Conservation (phyloP, 2,113 vertebrate species). For the Sinosuthora webbiana region DNA sequence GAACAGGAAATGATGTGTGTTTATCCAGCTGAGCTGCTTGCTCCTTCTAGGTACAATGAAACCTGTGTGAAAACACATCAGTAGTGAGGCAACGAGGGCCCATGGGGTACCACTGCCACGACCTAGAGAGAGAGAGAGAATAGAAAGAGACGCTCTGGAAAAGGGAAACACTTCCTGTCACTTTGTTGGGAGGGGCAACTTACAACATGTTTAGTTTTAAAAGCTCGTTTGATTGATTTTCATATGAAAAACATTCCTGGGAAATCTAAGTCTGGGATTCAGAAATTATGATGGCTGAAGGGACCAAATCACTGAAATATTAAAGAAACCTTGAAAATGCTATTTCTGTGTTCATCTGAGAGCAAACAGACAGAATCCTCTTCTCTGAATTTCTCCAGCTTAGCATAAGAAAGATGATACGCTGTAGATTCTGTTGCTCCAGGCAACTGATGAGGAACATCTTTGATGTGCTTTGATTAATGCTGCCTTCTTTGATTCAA, state of each 20-base stretch:
- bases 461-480: conserved; percentile 57
- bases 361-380: conserved; percentile 1
- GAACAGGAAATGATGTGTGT: neutral
- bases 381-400: conserved; percentile 17
- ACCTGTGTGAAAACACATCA: neutral
- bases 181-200: neutral
- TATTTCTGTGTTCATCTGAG: conserved; percentile 16
- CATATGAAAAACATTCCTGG: neutral
- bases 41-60: neutral
- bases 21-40: neutral
- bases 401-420: conserved; percentile 17
- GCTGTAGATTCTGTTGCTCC: conserved; percentile 25
- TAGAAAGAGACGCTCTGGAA: neutral
- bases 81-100: accelerated
- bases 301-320: neutral
- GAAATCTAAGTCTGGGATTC: neutral
- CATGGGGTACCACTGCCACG: neutral
- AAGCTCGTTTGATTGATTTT: neutral
- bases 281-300: neutral
- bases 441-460: conserved; percentile 43
- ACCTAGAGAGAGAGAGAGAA: neutral
- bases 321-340: conserved; percentile 27
- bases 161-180: neutral
- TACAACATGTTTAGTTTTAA: neutral
- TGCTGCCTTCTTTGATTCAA: conserved; percentile 37